Conservation (phyloP, 1,140 invertebrate genomes). For the Drosophila suzukii region DNA sequence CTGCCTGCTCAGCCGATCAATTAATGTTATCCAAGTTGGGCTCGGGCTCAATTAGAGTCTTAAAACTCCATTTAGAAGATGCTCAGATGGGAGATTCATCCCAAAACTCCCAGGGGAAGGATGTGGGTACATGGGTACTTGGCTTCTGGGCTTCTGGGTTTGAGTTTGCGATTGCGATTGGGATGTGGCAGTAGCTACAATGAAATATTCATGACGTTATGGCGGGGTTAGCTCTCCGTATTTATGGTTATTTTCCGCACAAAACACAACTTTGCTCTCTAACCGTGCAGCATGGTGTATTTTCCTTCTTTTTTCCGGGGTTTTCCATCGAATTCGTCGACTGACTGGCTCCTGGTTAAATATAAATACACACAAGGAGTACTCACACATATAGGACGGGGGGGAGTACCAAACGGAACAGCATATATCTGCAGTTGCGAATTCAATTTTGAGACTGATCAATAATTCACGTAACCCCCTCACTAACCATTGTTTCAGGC, state of each 20-base stretch:
- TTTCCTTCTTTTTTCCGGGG: constrained; percentile 1
- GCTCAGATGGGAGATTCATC: constrained; percentile 17
- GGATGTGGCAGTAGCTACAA: constrained; percentile 30
- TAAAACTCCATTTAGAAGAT: constrained; percentile 48
- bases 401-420: background rate
- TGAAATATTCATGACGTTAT: constrained; percentile 36
- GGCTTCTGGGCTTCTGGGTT: background rate
- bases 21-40: constrained; percentile 39
- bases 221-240: constrained; percentile 29
- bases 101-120: background rate
- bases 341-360: constrained; percentile 41
- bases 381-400: background rate
- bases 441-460: constrained; percentile 59
- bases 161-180: background rate
- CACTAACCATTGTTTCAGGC: constrained; percentile 43
- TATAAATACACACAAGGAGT: constrained; percentile 38
- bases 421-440: constrained; percentile 32
- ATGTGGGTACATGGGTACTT: background rate
- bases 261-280: constrained; percentile 50
- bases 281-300: constrained; percentile 17
- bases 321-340: constrained; percentile 29
- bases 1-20: constrained; percentile 28
- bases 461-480: constrained; percentile 42
- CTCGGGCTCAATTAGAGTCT: constrained; percentile 41
- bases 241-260: constrained; percentile 49